Evolutionary conservation across 2,888 invertebrate genomes (phyloP).

Genomic region (Drepanosiphum platanoidis): DNA sequence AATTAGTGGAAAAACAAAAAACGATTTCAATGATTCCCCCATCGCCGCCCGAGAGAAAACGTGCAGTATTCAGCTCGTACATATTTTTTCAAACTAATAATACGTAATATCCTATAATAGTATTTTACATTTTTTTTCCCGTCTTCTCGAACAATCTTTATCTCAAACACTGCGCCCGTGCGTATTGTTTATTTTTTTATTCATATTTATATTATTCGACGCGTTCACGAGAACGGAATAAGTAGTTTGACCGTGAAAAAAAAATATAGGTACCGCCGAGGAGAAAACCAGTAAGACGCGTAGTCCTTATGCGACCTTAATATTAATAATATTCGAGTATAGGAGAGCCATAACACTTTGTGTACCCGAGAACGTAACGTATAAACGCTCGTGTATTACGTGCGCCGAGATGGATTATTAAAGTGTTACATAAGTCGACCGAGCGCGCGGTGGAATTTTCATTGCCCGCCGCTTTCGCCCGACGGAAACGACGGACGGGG

Average conservation of each 20-base stretch:
- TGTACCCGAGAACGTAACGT: background rate
- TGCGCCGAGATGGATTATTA: background rate
- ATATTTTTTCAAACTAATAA: too few species aligned
- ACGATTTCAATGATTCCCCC: too few species aligned
- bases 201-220: background rate
- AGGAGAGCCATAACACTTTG: too few species aligned
- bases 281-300: constrained; percentile 30
- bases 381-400: background rate
- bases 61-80: too few species aligned
- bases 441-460: constrained; percentile 4
- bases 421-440: constrained; percentile 8
- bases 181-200: too few species aligned
- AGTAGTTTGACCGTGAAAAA: constrained; percentile 51
- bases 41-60: too few species aligned
- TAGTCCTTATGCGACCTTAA: constrained; percentile 31
- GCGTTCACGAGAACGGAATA: background rate
- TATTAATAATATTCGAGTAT: background rate
- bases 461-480: constrained; percentile 47
- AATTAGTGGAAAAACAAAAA: too few species aligned
- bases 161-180: too few species aligned
- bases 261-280: background rate
- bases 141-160: too few species aligned
- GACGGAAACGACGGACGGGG: constrained; percentile 19
- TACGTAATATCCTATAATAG: too few species aligned
- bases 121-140: too few species aligned